Percentiles rank a stretch among this genome's conserved stretches.
Conservation (phyloP, 1,140 invertebrate genomes). For the Leptopilina boulardi region DNA sequence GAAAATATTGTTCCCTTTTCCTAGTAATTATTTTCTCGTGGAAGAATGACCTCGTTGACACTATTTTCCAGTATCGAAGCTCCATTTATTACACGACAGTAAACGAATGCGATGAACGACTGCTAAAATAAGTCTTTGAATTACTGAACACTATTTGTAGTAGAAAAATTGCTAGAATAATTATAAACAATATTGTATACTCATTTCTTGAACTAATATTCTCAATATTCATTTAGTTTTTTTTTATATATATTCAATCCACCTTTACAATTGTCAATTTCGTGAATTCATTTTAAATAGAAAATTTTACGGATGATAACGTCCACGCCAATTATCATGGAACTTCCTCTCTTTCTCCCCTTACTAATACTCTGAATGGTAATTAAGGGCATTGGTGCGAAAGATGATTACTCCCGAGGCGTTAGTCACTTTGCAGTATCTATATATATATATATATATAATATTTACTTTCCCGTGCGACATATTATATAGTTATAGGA, state of each 20-base stretch:
- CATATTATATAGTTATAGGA: background rate
- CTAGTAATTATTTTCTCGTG: conserved; percentile 31
- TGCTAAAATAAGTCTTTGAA: background rate
- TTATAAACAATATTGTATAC: background rate
- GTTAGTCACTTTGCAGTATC: background rate
- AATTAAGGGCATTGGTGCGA: conserved; percentile 3
- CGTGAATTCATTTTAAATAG: background rate
- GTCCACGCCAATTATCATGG: background rate
- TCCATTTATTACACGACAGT: conserved; percentile 5
- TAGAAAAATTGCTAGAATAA: background rate
- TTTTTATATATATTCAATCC: background rate
- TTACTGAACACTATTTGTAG: too few species aligned
- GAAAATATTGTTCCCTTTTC: conserved; percentile 33
- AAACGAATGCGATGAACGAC: conserved; percentile 5
- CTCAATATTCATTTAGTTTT: background rate
- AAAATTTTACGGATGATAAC: background rate
- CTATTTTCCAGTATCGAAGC: conserved; percentile 8
- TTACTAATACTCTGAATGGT: too few species aligned
- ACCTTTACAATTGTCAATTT: background rate
- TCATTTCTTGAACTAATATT: background rate
- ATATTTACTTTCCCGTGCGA: background rate
- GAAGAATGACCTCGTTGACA: conserved; percentile 31
- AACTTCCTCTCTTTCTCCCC: background rate
- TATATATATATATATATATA: too few species aligned
- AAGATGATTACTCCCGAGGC: background rate